These are phyloP conservation scores for Heliconius sara DNA, from an alignment of 2,888 invertebrate species.

Conservation along the genomic window DNA sequence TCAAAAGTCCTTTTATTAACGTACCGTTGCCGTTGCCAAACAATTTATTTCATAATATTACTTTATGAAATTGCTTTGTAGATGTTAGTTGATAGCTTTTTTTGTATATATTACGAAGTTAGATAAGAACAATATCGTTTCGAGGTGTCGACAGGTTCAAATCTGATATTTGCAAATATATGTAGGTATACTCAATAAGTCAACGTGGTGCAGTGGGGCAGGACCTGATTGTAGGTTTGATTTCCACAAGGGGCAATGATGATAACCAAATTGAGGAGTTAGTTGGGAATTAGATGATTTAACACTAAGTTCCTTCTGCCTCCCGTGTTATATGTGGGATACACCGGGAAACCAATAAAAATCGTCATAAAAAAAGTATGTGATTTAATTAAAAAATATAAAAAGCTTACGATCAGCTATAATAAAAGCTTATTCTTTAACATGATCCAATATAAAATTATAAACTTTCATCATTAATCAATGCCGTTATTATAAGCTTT, in stretches of 20 bases:
- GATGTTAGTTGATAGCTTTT: not conserved
- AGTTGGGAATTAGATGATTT: too few species aligned
- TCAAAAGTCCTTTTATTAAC: constrained; percentile 29
- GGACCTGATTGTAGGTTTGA: too few species aligned
- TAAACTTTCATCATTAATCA: constrained; percentile 1
- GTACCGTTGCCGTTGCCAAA: constrained; percentile 18
- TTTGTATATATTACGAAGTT: not conserved
- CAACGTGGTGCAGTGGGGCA: too few species aligned
- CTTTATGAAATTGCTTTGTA: constrained; percentile 12
- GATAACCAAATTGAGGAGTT: too few species aligned
- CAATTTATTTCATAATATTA: constrained; percentile 4
- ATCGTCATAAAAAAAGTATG: too few species aligned
- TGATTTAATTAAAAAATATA: not conserved
- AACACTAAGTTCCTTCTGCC: not conserved
- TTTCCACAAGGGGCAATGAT: too few species aligned
- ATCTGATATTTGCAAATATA: not conserved
- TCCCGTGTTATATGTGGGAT: not conserved
- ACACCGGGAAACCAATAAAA: not conserved
- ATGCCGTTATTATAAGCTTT: not conserved
- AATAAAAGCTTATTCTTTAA: not conserved
- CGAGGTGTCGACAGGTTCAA: not conserved
- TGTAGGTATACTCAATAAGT: too few species aligned
- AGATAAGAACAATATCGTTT: not conserved
- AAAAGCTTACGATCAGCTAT: not conserved
- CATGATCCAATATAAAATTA: not conserved